Percentiles rank a stretch among this genome's conserved stretches.
phyloP scores from a whole-genome alignment of 2,797 vertebrate species.

The Typhlichthys subterraneus region DNA sequence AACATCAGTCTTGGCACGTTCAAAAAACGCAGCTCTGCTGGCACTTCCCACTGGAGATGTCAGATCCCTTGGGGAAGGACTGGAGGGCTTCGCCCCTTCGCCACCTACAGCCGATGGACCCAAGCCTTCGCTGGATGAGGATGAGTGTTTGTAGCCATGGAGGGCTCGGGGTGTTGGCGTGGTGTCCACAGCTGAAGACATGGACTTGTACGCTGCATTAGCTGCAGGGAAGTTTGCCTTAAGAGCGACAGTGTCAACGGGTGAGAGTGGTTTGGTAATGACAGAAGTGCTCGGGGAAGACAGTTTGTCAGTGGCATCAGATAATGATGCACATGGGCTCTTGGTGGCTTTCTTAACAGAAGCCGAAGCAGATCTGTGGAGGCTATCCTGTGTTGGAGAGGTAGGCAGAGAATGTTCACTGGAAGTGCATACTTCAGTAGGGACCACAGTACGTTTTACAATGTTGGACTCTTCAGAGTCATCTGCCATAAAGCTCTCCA shows the following conservation, averaged over 20 bases:
- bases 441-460: slow-evolving; percentile 55
- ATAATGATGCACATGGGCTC: slow-evolving; percentile 17
- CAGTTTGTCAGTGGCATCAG: slow-evolving; percentile 54
- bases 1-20: slow-evolving; percentile 51
- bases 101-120: slow-evolving; percentile 49
- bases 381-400: slow-evolving; percentile 56
- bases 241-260: slow-evolving; percentile 31
- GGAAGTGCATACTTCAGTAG: slow-evolving; percentile 50
- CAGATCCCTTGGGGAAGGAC: slow-evolving; percentile 57
- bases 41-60: slow-evolving; percentile 53
- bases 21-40: slow-evolving; percentile 47
- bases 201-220: slow-evolving; percentile 45
- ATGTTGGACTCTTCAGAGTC: slow-evolving; percentile 76
- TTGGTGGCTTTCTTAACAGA: slow-evolving; percentile 53
- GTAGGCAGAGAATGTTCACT: slow-evolving; percentile 52
- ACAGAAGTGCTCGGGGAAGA: slow-evolving; percentile 23
- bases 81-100: slow-evolving; percentile 53
- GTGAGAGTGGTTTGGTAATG: slow-evolving; percentile 45
- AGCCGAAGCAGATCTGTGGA: slow-evolving; percentile 43
- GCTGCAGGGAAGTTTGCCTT: slow-evolving; percentile 52
- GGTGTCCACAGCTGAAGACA: slow-evolving; percentile 43
- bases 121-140: slow-evolving; percentile 61
- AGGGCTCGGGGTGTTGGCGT: slow-evolving; percentile 34
- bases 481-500: slow-evolving; percentile 84
- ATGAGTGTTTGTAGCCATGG: slow-evolving; percentile 51